Base-by-base conservation (phyloP, 2,113 vertebrate species). In the Rafetus swinhoei region DNA sequence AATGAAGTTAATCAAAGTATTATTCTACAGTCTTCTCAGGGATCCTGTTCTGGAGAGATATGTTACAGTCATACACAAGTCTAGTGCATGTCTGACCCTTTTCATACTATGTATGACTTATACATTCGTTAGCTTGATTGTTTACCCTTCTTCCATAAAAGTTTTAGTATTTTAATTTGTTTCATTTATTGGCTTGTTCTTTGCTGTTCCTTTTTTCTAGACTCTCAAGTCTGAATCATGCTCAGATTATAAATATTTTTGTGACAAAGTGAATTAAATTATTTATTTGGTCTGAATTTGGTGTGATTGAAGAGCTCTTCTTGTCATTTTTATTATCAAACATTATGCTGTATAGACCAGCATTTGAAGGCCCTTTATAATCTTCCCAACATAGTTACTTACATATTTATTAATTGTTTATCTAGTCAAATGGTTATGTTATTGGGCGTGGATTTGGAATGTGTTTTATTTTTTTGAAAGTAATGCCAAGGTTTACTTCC, bases 231-330 rank as follows among this genome's bases (percentile, higher is more conserved):
- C 27, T 84, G n/a, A 24, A 54, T 84, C 32, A 27, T 39, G 24
- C 11, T 25, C 39, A 77, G n/a, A 45, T n/a, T 72, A 86, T 90
- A 87, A 88, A 90, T 77, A 82, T 86, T 86, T 92, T 72, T 84
- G 45, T 29, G 27, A 77, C 69, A 56, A 87, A 92, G 15, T 81
- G 79, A 92, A 85, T 74, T 93, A 39, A 55, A 72, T 55, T 45
- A 45, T 45, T 45, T 45, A 45, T 45, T 45, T 45, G 45, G 4
- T 45, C 45, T 45, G 45, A 45, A 45, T 45, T 45, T 45, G 6
- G 19, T 72, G 15, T 85, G 62, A 54, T 72, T 72, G 52, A 62
- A 39, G 21, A 55, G 45, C 8, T 39, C 15, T 39, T 55, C n/a
- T 55, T 55, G 53, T 69, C 2, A 69, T 84, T 69, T 74, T 69